Evolutionary conservation across 2,113 vertebrate species (phyloP).

Genomic region (Oriolus oriolus): DNA sequence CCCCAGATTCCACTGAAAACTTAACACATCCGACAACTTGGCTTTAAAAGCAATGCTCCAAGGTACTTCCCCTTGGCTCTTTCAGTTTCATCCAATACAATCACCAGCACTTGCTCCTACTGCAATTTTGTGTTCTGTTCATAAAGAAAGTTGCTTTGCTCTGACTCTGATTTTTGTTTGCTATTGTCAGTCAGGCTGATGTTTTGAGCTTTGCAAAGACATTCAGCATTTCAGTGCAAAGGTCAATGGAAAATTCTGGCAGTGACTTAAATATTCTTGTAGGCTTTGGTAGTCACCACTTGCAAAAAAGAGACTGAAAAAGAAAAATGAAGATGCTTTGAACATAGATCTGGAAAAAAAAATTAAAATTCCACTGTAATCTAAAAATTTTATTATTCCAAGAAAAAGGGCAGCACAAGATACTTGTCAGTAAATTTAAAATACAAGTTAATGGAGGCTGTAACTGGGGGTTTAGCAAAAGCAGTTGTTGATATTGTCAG

Average conservation of each 20-base stretch:
- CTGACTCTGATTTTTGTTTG: not conserved
- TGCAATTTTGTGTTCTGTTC: not conserved
- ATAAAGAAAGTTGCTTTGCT: not conserved
- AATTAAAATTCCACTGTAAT: not conserved
- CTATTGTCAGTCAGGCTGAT: not conserved
- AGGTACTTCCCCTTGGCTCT: not conserved
- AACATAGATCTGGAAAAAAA: not conserved
- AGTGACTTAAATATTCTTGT: not conserved
- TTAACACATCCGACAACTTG: not conserved
- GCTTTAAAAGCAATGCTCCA: not conserved
- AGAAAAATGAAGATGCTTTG: not conserved
- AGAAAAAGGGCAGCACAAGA: not conserved
- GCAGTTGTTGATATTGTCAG: not conserved
- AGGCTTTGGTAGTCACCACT: not conserved
- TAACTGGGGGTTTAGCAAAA: not conserved
- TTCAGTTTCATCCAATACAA: not conserved
- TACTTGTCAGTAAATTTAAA: not conserved
- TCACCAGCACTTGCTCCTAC: not conserved
- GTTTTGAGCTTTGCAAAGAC: not conserved
- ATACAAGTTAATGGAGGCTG: not conserved
- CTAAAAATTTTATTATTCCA: not conserved
- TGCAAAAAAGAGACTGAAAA: not conserved
- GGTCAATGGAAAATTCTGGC: not conserved
- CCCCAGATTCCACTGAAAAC: not conserved
- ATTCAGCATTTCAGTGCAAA: not conserved